phyloP scores from a whole-genome alignment of 2,113 vertebrate genomes.

The Syngnathus typhle region DNA sequence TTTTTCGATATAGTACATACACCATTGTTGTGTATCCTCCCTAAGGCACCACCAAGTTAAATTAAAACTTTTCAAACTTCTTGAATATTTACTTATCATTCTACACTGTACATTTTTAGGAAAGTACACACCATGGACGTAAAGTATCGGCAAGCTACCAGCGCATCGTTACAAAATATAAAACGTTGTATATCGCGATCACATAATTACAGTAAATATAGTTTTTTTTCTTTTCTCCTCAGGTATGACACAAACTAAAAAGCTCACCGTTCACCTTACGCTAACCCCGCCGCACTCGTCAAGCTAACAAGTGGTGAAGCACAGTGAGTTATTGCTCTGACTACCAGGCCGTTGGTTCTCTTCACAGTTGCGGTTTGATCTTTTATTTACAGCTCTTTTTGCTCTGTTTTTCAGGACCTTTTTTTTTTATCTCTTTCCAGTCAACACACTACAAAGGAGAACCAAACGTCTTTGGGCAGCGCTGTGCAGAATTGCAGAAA shows the following conservation, averaged over 20 bases:
- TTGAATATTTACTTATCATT: no score
- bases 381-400: slow-evolving; percentile 73
- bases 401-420: slow-evolving; percentile 67
- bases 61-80: no score
- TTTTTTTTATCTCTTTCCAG: slow-evolving; percentile 58
- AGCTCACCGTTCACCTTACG: slow-evolving; percentile 48
- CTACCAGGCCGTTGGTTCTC: slow-evolving; percentile 58
- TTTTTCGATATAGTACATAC: no score
- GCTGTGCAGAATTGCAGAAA: slow-evolving; percentile 51
- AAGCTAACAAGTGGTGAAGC: slow-evolving; percentile 57
- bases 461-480: slow-evolving; percentile 48
- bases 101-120: no score
- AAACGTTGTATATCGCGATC: not conserved
- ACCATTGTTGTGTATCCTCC: no score
- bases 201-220: not conserved
- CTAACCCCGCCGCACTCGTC: slow-evolving; percentile 43
- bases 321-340: slow-evolving; percentile 66
- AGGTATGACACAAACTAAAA: slow-evolving; percentile 37
- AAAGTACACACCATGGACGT: no score
- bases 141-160: no score
- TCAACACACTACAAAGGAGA: slow-evolving; percentile 67
- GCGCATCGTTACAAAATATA: not conserved
- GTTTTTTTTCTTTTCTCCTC: slow-evolving; percentile 27
- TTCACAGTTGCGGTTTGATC: slow-evolving; percentile 67
- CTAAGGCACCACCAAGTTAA: no score